Percentiles rank a stretch among this genome's conserved stretches.
Evolutionary conservation across 2,113 vertebrate species (phyloP).

Genomic region (Chinchilla lanigera): DNA sequence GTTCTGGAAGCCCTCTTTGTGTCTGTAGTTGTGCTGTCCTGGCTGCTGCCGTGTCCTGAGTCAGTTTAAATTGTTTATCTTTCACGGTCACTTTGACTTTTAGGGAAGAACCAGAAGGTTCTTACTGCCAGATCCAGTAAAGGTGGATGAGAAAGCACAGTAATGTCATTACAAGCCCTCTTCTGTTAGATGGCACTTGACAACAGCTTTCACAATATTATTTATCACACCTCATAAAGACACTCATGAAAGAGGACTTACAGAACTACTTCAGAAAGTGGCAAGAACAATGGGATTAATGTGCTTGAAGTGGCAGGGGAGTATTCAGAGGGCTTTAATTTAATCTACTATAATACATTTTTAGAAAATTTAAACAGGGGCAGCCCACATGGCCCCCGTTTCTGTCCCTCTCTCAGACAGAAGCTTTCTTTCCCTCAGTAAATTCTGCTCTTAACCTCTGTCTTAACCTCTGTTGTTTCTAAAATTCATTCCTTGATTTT

Average conservation of each 20-base stretch:
- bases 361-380: neutral
- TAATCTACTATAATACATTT: neutral
- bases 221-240: neutral
- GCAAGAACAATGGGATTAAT: neutral
- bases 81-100: neutral
- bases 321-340: neutral
- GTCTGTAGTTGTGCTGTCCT: neutral
- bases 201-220: neutral
- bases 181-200: neutral
- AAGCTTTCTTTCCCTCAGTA: no score
- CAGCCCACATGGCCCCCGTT: no score
- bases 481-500: no score
- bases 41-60: neutral
- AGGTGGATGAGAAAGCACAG: neutral
- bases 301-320: neutral
- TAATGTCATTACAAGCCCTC: neutral
- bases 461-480: no score
- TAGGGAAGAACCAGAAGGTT: neutral
- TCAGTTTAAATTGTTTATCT: neutral
- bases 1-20: neutral
- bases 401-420: no score
- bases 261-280: neutral
- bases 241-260: neutral
- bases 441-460: no score
- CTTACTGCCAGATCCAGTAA: neutral